Evolutionary conservation across 2,888 invertebrate species (phyloP), one percentile per base, ranked within the genome.

Genomic region (Mactromeris polynyma): DNA sequence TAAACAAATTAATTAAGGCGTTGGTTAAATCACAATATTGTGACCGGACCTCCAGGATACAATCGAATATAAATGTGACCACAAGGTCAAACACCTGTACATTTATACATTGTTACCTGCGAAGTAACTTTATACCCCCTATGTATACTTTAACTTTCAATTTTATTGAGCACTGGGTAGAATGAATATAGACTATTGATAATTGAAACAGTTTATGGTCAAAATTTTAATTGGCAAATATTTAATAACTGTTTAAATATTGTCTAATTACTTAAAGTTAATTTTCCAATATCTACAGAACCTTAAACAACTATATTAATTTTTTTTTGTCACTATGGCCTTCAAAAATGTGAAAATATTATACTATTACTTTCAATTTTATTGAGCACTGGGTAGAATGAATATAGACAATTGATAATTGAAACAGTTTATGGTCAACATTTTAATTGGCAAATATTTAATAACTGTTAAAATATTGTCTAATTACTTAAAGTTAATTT

Each of bases 1-100:
- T 73, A 73, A 73, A 73, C 36, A 73, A 73, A 33, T 73, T 33
- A 36, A 36, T 73, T 19, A 17, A 73, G 73, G 73, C 36, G 73
- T 73, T 36, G 31, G 33, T 2, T 33, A 33, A 33, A 73, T 14
- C 36, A 73, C 33, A 73, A 73, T 73, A 73, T 73, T 73, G n/a
- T 33, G 36, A 73, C 73, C 17, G 11, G 33, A 33, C 73, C 73
- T 14, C 73, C 14, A 36, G 19, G 73, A 33, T 4, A 73, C 36
- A 36, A 33, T 73, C 73, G 14, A 19, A 4, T 73, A 36, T 73
- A 73, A 64, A 64, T 26, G 58, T 64, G 58, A 64, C 58, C 58
- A 64, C n/a, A 64, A 64, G 58, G 58, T 64, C 58, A 64, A 9
- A 64, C 26, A 64, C 58, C 58, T n/a, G n/a, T 64, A n/a, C 26